phyloP scores from a whole-genome alignment of 1,140 invertebrate genomes.

The Conopomorpha cramerella region DNA sequence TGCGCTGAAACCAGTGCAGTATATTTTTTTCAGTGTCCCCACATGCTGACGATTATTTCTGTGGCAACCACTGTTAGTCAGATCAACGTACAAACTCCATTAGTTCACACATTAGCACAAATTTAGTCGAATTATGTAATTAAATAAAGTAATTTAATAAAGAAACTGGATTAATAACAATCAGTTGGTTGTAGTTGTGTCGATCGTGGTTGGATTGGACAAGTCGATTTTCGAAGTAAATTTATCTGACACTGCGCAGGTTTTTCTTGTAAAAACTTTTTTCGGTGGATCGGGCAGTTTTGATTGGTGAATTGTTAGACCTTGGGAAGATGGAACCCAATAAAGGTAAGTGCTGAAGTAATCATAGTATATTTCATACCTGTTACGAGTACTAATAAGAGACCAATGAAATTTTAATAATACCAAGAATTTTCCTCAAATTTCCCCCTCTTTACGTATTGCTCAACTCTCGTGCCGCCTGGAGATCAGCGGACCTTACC shows the following conservation, averaged over 20 bases:
- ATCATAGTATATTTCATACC: too few species aligned
- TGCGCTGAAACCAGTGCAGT: slow-evolving; percentile 18
- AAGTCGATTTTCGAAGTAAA: slow-evolving; percentile 5
- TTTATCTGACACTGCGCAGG: slow-evolving; percentile 8
- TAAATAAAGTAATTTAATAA: slow-evolving; percentile 57
- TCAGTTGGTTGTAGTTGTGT: slow-evolving; percentile 29
- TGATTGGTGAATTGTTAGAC: slow-evolving; percentile 1
- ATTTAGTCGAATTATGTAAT: slow-evolving; percentile 57
- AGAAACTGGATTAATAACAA: slow-evolving; percentile 49
- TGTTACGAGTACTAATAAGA: too few species aligned
- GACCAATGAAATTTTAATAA: too few species aligned
- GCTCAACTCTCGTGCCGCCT: too few species aligned
- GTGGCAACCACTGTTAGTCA: slow-evolving; percentile 30
- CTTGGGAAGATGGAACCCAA: slow-evolving; percentile 26
- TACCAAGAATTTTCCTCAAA: too few species aligned
- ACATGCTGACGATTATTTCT: slow-evolving; percentile 24
- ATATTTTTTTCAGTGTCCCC: slow-evolving; percentile 27
- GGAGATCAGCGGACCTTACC: too few species aligned
- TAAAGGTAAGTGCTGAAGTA: slow-evolving; percentile 39
- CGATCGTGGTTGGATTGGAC: slow-evolving; percentile 28
- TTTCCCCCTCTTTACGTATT: too few species aligned
- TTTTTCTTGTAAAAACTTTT: slow-evolving; percentile 2
- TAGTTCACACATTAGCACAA: slow-evolving; percentile 54
- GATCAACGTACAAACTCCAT: slow-evolving; percentile 48
- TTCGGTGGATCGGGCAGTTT: slow-evolving; percentile 5